These are phyloP conservation scores for Vireo griseus DNA, from an alignment of 2,797 vertebrate genomes.

Conservation along the genomic window DNA sequence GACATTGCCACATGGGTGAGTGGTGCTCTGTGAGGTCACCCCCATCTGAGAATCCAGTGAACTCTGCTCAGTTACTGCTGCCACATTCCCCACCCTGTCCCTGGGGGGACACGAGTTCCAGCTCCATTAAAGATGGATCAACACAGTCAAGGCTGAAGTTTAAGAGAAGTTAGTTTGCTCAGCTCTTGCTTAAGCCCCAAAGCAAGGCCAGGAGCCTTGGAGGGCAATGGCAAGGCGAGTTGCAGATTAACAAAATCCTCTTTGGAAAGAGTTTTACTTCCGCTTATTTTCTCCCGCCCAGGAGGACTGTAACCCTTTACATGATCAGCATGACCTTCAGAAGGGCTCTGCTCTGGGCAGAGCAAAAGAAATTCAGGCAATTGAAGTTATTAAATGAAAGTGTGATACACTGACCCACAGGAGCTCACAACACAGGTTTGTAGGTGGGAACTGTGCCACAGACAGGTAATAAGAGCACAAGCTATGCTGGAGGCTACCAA, in stretches of 20 bases:
- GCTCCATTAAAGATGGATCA: neutral
- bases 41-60: accelerated
- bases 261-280: conserved; percentile 49
- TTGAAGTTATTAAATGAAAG: neutral
- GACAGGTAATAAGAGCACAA: accelerated
- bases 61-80: neutral
- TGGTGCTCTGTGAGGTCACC: neutral
- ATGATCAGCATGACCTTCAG: conserved; percentile 11
- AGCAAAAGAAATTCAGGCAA: neutral
- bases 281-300: conserved; percentile 4
- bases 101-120: accelerated
- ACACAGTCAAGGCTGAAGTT: neutral
- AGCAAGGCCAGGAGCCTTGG: conserved; percentile 29
- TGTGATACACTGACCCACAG: neutral
- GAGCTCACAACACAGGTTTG: neutral
- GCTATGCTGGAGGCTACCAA: neutral
- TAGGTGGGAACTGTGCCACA: neutral
- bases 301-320: neutral
- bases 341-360: neutral
- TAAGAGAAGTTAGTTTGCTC: conserved; percentile 10
- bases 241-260: conserved; percentile 58
- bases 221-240: conserved; percentile 39
- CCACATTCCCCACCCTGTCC: neutral
- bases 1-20: accelerated
- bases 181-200: conserved; percentile 29